Percentiles rank a stretch among this genome's conserved stretches.
Evolutionary conservation across 2,113 vertebrate species (phyloP).

Genomic region (Microcebus murinus): DNA sequence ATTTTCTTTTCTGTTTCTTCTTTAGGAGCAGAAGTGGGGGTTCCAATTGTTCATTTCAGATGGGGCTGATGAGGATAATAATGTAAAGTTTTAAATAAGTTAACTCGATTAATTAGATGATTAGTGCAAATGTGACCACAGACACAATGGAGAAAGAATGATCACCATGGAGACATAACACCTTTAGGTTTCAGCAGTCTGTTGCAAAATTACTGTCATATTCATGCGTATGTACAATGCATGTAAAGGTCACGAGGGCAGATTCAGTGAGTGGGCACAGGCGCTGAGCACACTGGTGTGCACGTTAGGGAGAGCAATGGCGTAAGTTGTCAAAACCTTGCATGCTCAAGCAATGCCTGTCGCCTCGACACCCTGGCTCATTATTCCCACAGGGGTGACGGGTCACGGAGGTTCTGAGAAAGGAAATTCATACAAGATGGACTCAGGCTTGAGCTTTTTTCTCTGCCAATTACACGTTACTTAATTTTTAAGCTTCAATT

Average conservation of each 20-base stretch:
- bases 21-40: not conserved
- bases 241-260: not conserved
- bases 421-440: not conserved
- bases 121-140: slow-evolving; percentile 18
- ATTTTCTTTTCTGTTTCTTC: slow-evolving; percentile 51
- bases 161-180: slow-evolving; percentile 42
- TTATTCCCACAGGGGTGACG: not conserved
- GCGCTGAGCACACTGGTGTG: not conserved
- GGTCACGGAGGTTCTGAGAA: not conserved
- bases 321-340: not conserved
- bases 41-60: slow-evolving; percentile 42
- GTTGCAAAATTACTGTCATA: not conserved
- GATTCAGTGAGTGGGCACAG: not conserved
- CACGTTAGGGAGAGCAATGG: not conserved
- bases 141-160: not conserved
- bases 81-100: not conserved
- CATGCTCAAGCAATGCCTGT: not conserved
- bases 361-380: not conserved
- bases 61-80: slow-evolving; percentile 19
- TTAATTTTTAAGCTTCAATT: slow-evolving; percentile 45
- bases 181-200: not conserved
- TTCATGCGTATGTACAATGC: not conserved
- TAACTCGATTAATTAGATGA: slow-evolving; percentile 65
- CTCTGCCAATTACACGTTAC: not conserved
- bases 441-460: not conserved